Evolutionary conservation across 2,888 invertebrate genomes (phyloP).

Genomic region (Watsonalla cultraria): DNA sequence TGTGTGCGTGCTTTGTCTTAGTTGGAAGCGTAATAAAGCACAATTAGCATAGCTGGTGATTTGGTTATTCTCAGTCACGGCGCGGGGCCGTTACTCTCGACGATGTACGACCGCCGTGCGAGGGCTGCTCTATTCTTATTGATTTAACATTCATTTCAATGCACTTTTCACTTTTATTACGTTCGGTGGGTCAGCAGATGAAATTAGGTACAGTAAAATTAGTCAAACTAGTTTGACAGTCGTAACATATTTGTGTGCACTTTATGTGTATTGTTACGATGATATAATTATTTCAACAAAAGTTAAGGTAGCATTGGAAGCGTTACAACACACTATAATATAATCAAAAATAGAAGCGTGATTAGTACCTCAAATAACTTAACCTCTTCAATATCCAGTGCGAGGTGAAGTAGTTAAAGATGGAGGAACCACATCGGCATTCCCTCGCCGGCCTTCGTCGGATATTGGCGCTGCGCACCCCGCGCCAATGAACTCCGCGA

Average conservation of each 20-base stretch:
- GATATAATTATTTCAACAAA: too few relatives aligned
- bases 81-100: constrained; percentile 9
- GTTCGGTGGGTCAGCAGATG: too few relatives aligned
- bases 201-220: too few relatives aligned
- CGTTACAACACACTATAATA: too few relatives aligned
- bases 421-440: neutral
- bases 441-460: neutral
- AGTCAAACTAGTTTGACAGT: too few relatives aligned
- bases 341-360: too few relatives aligned
- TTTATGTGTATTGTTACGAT: too few relatives aligned
- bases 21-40: constrained; percentile 5
- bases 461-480: neutral
- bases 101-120: neutral
- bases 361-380: too few relatives aligned
- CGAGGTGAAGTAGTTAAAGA: neutral
- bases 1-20: neutral
- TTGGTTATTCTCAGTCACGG: constrained; percentile 23
- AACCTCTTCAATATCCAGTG: too few relatives aligned
- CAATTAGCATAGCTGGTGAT: constrained; percentile 15
- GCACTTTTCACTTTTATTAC: too few relatives aligned
- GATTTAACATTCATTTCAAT: constrained; percentile 1
- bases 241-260: too few relatives aligned
- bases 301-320: too few relatives aligned
- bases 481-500: neutral
- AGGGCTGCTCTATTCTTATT: constrained; percentile 2